A percentile compares a stretch with the other conserved stretches of the same genome.
Conservation (phyloP, 92 coral and sea anemone genomes). For the Pocillopora grandis region DNA sequence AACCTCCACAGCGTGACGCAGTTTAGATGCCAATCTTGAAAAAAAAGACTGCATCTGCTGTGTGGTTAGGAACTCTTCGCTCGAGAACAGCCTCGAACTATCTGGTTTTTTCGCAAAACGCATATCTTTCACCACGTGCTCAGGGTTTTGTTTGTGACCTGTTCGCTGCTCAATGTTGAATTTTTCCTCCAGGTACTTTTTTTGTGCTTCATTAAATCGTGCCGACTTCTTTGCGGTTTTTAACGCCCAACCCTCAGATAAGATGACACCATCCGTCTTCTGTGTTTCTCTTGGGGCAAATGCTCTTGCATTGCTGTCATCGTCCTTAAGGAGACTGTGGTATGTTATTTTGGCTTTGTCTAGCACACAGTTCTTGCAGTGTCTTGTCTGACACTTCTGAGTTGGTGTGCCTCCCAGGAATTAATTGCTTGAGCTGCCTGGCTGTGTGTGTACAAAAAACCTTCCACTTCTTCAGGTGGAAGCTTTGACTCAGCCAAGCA, state of each 20-base stretch:
- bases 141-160: constrained; percentile 66
- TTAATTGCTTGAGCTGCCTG: constrained; percentile 4
- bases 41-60: constrained; percentile 66
- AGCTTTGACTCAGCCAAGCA: not conserved
- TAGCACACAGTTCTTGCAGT: constrained; percentile 25
- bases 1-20: constrained; percentile 27
- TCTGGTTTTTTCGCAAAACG: constrained; percentile 51
- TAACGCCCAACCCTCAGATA: constrained; percentile 65
- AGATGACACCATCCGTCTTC: not conserved
- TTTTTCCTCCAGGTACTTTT: not conserved
- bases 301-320: too few species aligned
- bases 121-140: constrained; percentile 61
- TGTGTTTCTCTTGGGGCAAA: too few species aligned
- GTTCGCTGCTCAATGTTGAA: constrained; percentile 60
- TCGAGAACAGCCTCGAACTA: constrained; percentile 49
- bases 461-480: constrained; percentile 21
- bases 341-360: too few species aligned
- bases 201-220: constrained; percentile 55
- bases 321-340: too few species aligned
- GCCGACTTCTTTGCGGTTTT: constrained; percentile 36
- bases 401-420: constrained; percentile 42
- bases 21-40: constrained; percentile 60
- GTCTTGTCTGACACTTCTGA: constrained; percentile 54
- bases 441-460: not conserved
- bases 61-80: constrained; percentile 54